Evolutionary conservation across 2,113 vertebrate species (phyloP).

Genomic region (Cryptoleucopteryx plumbea): DNA sequence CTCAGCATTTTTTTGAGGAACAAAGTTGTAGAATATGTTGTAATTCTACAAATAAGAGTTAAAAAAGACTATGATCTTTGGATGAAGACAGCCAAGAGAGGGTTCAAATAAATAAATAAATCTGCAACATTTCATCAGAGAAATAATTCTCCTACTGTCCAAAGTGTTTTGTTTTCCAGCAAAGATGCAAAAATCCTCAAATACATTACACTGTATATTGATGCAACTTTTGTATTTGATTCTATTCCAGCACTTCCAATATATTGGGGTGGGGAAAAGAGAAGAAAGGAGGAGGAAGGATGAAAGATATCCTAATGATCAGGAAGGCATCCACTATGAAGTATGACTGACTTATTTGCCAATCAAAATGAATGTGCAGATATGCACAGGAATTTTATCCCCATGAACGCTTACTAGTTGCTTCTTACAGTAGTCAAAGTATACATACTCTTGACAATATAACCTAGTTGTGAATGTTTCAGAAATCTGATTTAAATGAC

Average conservation of each 20-base stretch:
- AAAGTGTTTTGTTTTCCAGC: neutral
- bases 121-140: neutral
- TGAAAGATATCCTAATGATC: neutral
- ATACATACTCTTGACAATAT: neutral
- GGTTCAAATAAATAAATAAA: neutral
- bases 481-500: neutral
- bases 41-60: neutral
- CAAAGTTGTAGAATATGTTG: neutral
- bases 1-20: neutral
- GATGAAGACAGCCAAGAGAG: neutral
- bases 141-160: neutral
- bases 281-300: neutral
- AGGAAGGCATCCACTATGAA: neutral
- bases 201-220: fast-evolving
- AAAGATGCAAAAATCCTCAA: neutral
- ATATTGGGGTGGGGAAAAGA: neutral
- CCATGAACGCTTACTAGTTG: neutral
- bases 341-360: neutral
- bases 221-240: neutral
- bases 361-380: neutral
- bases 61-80: neutral
- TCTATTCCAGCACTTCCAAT: neutral
- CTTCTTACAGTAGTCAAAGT: neutral
- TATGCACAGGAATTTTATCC: neutral
- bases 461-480: neutral